Evolutionary conservation across 2,797 vertebrate genomes (phyloP).

Genomic region (Psittacula echo): DNA sequence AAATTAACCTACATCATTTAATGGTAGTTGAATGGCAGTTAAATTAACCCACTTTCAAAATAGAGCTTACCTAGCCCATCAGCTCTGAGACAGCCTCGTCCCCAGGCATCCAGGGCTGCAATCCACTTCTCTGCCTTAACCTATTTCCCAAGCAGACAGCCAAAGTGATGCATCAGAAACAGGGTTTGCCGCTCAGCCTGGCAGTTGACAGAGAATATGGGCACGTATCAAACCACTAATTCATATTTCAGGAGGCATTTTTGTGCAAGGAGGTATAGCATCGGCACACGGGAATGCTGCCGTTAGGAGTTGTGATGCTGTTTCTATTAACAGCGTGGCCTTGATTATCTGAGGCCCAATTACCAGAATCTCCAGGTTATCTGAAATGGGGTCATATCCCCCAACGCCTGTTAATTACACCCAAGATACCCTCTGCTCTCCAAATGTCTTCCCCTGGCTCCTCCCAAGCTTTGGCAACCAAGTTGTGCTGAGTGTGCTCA

Average conservation of each 20-base stretch:
- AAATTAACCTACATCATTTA: slow-evolving; percentile 63
- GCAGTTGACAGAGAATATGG: neutral
- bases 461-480: neutral
- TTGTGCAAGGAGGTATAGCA: rapidly evolving
- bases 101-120: slow-evolving; percentile 39
- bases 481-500: neutral
- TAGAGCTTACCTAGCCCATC: slow-evolving; percentile 38
- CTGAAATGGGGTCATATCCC: slow-evolving; percentile 50
- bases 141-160: slow-evolving; percentile 54
- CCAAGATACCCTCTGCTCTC: slow-evolving; percentile 30
- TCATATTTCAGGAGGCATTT: neutral
- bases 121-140: slow-evolving; percentile 47
- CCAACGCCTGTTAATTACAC: slow-evolving; percentile 42
- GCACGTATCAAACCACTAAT: neutral
- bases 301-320: neutral
- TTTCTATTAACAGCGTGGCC: neutral
- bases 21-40: slow-evolving; percentile 49
- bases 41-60: slow-evolving; percentile 73
- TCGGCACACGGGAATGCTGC: rapidly evolving
- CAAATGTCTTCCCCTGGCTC: neutral
- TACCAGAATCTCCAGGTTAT: slow-evolving; percentile 40
- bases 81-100: slow-evolving; percentile 44
- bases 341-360: slow-evolving; percentile 50
- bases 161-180: neutral
- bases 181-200: neutral